Conservation (phyloP, 92 coral and sea anemone species). For the Siderastrea siderea region DNA sequence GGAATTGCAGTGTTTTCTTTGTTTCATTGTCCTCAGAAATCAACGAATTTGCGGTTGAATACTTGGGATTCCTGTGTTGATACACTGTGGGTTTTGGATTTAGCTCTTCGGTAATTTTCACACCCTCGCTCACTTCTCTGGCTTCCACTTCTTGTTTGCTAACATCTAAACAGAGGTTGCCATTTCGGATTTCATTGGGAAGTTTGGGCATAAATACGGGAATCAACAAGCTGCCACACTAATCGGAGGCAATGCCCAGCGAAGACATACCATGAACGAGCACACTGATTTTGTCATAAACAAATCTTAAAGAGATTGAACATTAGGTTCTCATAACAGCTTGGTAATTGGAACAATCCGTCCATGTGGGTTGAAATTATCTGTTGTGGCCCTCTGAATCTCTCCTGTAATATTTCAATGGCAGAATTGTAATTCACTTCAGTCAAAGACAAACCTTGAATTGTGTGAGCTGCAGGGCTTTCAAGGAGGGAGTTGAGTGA, state of each 20-base stretch:
- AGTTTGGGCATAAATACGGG: conserved; percentile 59
- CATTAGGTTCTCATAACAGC: background rate
- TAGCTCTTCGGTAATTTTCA: background rate
- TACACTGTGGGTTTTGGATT: background rate
- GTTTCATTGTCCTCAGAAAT: background rate
- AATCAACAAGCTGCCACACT: conserved; percentile 57
- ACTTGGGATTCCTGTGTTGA: background rate
- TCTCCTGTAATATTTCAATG: conserved; percentile 9
- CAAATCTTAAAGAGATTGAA: background rate
- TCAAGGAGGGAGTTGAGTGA: conserved; percentile 25
- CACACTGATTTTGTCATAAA: conserved; percentile 65
- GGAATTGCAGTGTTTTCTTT: background rate
- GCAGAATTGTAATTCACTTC: conserved; percentile 40
- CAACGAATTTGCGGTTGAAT: conserved; percentile 12
- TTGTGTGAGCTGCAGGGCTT: conserved; percentile 32
- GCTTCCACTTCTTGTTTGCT: conserved; percentile 54
- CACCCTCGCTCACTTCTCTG: conserved; percentile 43
- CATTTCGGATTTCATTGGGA: conserved; percentile 42
- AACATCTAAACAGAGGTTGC: conserved; percentile 44
- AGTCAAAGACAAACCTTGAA: conserved; percentile 37
- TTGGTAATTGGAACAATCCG: conserved; percentile 53
- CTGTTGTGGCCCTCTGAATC: conserved; percentile 64
- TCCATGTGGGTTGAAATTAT: conserved; percentile 70
- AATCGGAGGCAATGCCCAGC: conserved; percentile 33
- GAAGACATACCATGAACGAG: conserved; percentile 46